Percentiles rank a stretch among this genome's conserved stretches.
These are phyloP conservation scores for Leptopilina drosophilae DNA, from an alignment of 2,888 invertebrate species.

Conservation along the genomic window DNA sequence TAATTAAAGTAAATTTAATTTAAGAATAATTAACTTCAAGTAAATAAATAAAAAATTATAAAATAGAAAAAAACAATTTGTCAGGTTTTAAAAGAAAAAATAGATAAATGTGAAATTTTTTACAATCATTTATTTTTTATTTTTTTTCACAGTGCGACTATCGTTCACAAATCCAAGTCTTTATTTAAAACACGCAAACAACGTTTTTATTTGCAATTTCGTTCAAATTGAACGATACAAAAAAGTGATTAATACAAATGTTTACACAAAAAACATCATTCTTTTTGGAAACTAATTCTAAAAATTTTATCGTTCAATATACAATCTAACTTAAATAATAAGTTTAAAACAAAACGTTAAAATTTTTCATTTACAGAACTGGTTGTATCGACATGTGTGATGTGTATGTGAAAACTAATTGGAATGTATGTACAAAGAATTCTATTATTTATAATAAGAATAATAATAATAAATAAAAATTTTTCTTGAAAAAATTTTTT, in stretches of 20 bases:
- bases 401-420: slow-evolving; percentile 18
- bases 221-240: slow-evolving; percentile 32
- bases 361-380: slow-evolving; percentile 17
- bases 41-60: background rate
- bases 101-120: background rate
- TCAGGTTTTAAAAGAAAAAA: background rate
- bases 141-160: slow-evolving; percentile 55
- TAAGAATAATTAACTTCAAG: no score
- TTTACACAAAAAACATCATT: slow-evolving; percentile 15
- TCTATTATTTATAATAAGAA: background rate
- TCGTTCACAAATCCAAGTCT: slow-evolving; percentile 58
- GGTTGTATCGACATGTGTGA: slow-evolving; percentile 21
- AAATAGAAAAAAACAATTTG: background rate
- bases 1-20: no score
- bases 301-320: slow-evolving; percentile 5
- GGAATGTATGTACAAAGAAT: slow-evolving; percentile 38
- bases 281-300: slow-evolving; percentile 21
- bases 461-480: background rate
- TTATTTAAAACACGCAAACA: slow-evolving; percentile 55
- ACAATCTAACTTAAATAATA: background rate
- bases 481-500: background rate
- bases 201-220: slow-evolving; percentile 42
- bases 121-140: slow-evolving; percentile 20
- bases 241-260: slow-evolving; percentile 24
- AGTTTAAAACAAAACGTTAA: background rate